phyloP scores from a whole-genome alignment of 37 sponge, comb jelly and placozoan species.

The Ephydatia muelleri region DNA sequence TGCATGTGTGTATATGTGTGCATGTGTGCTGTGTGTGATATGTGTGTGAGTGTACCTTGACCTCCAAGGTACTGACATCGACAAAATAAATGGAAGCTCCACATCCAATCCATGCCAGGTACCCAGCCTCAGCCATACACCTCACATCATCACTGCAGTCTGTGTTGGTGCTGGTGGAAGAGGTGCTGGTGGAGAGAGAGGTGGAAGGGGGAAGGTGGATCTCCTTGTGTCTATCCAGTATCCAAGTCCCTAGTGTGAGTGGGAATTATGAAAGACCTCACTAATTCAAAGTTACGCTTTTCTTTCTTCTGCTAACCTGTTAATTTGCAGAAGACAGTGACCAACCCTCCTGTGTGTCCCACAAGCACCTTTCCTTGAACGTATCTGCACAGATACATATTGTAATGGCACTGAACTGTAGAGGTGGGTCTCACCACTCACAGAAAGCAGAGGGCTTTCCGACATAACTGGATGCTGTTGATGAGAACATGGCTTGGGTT shows the following conservation, averaged over 20 bases:
- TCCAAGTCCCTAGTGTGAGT: slow-evolving; percentile 28
- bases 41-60: slow-evolving; percentile 36
- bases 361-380: slow-evolving; percentile 13
- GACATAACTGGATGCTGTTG: slow-evolving; percentile 23
- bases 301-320: slow-evolving; percentile 17
- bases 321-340: slow-evolving; percentile 48
- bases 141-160: slow-evolving; percentile 23
- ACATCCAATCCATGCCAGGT: slow-evolving; percentile 57
- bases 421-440: neutral
- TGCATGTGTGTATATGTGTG: neutral
- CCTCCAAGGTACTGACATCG: slow-evolving; percentile 7
- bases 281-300: neutral
- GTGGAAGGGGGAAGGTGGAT: slow-evolving; percentile 26
- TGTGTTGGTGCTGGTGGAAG: too few species aligned
- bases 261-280: neutral
- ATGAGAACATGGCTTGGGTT: slow-evolving; percentile 48
- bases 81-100: slow-evolving; percentile 49
- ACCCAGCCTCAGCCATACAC: slow-evolving; percentile 32
- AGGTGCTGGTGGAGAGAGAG: neutral
- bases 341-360: slow-evolving; percentile 11
- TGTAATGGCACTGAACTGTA: neutral
- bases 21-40: neutral
- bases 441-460: slow-evolving; percentile 40
- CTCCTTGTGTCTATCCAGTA: slow-evolving; percentile 31
- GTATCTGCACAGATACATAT: neutral